These are phyloP conservation scores for Sporophila hypoxantha DNA, from an alignment of 2,113 vertebrate species.

Conservation along the genomic window DNA sequence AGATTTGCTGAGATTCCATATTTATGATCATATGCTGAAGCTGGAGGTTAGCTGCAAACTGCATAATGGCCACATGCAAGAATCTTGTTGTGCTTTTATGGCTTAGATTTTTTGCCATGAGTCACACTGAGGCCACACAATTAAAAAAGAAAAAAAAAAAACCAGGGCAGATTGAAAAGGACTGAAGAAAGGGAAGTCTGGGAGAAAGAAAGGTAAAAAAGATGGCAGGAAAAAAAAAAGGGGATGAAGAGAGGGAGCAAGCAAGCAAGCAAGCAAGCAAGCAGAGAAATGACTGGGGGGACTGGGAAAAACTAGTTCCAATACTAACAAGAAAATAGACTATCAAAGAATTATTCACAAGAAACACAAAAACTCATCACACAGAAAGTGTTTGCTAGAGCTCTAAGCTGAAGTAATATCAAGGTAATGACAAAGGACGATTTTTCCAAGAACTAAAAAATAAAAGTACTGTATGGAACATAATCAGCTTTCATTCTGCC, in stretches of 20 bases:
- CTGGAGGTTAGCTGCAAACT: background rate
- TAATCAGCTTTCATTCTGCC: background rate
- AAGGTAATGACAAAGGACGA: background rate
- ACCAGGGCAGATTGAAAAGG: background rate
- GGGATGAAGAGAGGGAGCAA: background rate
- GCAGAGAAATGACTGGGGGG: background rate
- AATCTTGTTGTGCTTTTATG: background rate
- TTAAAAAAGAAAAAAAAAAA: background rate
- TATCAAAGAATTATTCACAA: background rate
- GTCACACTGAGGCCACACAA: background rate
- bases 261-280: background rate
- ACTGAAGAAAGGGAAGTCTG: background rate
- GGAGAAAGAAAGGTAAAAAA: too few relatives aligned
- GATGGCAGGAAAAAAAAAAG: accelerated
- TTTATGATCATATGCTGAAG: background rate
- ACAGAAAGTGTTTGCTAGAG: background rate
- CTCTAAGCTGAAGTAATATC: background rate
- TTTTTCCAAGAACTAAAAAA: background rate
- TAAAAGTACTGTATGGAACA: background rate
- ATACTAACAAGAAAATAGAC: background rate
- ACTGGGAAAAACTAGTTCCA: background rate
- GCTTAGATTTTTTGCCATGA: background rate
- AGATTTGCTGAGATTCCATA: background rate
- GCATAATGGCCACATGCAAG: background rate
- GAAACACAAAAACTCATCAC: background rate